Percentiles rank a stretch among this genome's conserved stretches.
These are phyloP conservation scores for Bovichtus variegatus DNA, from an alignment of 2,797 vertebrate genomes.

Conservation along the genomic window DNA sequence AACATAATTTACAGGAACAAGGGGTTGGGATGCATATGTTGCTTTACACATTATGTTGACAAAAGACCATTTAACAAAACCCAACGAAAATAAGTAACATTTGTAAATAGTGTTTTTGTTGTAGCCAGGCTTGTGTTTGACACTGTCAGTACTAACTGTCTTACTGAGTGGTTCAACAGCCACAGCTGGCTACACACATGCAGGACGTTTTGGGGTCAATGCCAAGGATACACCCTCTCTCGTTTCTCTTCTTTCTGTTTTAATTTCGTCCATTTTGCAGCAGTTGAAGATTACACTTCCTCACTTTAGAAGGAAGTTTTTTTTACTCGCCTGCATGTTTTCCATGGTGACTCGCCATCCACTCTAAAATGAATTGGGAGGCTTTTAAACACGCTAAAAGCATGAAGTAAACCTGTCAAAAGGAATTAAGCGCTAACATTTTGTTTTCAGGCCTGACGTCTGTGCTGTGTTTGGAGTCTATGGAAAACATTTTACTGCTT, in stretches of 20 bases:
- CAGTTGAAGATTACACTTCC: slow-evolving; percentile 50
- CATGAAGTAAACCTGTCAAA: slow-evolving; percentile 26
- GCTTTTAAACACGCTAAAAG: slow-evolving; percentile 28
- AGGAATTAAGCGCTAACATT: slow-evolving; percentile 5
- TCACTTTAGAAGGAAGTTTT: slow-evolving; percentile 28
- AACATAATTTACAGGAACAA: not conserved
- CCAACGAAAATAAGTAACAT: not conserved
- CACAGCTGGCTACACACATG: slow-evolving; percentile 5
- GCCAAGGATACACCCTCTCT: not conserved
- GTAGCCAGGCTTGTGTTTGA: not conserved
- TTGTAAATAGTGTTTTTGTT: not conserved
- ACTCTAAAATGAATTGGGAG: not conserved
- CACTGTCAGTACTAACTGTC: not conserved
- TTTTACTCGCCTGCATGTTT: slow-evolving; percentile 4
- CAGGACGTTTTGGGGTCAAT: not conserved
- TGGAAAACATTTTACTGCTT: slow-evolving; percentile 4
- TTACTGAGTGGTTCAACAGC: not conserved
- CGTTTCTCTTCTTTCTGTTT: slow-evolving; percentile 13
- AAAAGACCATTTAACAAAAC: not conserved
- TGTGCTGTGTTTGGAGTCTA: not conserved
- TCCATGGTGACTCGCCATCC: not conserved
- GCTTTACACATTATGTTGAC: not conserved
- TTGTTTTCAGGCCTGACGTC: not conserved
- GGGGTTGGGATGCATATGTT: not conserved
- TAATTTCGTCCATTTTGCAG: slow-evolving; percentile 18